These are phyloP conservation scores for Tympanuchus pallidicinctus DNA, from an alignment of 2,113 vertebrate species.

Conservation along the genomic window DNA sequence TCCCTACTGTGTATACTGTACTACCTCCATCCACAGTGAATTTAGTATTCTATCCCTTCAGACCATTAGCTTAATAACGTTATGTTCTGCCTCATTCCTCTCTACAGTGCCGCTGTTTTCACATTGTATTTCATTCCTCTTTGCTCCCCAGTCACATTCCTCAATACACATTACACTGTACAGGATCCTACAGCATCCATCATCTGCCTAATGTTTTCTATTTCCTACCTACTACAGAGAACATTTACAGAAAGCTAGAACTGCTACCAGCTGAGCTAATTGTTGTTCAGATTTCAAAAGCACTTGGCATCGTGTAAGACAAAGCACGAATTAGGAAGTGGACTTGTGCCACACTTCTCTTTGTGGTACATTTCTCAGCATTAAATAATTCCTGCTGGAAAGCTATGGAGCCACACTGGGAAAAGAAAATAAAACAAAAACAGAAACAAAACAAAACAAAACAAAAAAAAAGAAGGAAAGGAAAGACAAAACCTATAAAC, in stretches of 20 bases:
- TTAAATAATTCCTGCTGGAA: background rate
- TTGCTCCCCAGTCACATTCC: conserved; percentile 5
- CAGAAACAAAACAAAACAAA: too few species aligned
- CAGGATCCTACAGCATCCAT: background rate
- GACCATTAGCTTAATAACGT: conserved; percentile 52
- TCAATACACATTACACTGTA: background rate
- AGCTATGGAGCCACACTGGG: background rate
- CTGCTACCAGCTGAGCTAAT: conserved; percentile 3
- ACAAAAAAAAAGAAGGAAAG: too few species aligned
- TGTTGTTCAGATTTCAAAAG: conserved; percentile 5
- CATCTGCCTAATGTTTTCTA: background rate
- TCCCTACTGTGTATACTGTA: conserved; percentile 10
- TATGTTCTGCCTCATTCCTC: conserved; percentile 37
- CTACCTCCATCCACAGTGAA: conserved; percentile 49
- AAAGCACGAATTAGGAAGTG: background rate
- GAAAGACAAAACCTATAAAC: background rate
- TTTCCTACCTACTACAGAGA: background rate
- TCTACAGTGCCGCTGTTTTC: background rate
- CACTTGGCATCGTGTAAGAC: background rate
- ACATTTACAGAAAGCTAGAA: background rate
- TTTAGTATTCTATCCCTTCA: conserved; percentile 22
- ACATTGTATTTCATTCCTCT: conserved; percentile 24
- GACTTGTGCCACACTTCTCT: background rate
- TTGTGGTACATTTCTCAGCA: background rate
- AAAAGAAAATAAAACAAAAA: background rate